Conservation (phyloP, 2,113 vertebrate species). For the Oenanthe oenanthe region DNA sequence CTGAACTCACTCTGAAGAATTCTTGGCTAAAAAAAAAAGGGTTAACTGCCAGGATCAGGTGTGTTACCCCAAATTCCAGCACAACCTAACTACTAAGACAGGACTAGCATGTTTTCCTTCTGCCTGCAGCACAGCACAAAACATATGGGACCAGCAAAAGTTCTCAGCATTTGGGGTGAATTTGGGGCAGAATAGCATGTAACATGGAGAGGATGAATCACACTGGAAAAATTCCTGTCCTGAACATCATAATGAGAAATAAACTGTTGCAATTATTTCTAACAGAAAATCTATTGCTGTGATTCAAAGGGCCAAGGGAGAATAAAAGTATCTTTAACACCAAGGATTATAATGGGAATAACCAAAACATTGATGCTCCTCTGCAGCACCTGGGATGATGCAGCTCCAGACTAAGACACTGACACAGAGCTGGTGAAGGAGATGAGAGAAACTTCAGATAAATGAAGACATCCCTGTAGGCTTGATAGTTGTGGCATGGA, state of each 20-base stretch:
- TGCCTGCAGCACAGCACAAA: neutral
- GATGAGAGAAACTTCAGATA: neutral
- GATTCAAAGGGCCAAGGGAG: neutral
- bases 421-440: neutral
- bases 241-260: neutral
- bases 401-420: neutral
- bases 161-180: neutral
- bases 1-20: neutral
- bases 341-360: neutral
- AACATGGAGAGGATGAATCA: neutral
- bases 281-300: neutral
- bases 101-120: neutral
- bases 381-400: neutral
- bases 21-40: neutral
- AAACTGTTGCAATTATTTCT: neutral
- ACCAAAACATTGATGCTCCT: neutral
- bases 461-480: neutral
- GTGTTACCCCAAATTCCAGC: neutral
- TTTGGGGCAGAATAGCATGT: neutral
- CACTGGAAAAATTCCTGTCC: neutral
- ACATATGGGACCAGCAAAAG: neutral
- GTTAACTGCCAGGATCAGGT: neutral
- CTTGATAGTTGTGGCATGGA: fast-evolving
- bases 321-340: neutral
- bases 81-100: neutral